phyloP scores from a whole-genome alignment of 2,797 vertebrate genomes.

The Argentina silus region DNA sequence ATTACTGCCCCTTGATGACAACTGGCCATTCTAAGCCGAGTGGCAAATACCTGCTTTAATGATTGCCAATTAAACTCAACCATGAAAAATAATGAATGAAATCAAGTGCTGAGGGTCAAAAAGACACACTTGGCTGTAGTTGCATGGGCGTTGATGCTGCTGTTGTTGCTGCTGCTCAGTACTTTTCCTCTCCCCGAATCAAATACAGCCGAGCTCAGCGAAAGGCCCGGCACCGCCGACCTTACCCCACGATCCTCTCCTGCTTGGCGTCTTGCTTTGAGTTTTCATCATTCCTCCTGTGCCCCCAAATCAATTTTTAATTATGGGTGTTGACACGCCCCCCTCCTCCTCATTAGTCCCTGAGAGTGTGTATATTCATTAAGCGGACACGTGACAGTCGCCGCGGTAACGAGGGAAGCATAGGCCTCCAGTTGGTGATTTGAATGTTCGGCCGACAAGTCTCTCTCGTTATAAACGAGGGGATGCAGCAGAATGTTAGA shows the following conservation, averaged over 20 bases:
- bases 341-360: neutral
- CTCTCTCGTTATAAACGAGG: slow-evolving; percentile 11
- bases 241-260: slow-evolving; percentile 1
- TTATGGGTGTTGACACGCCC: slow-evolving; percentile 33
- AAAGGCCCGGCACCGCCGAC: slow-evolving; percentile 41
- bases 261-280: slow-evolving; percentile 12
- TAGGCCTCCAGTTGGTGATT: slow-evolving; percentile 14
- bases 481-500: slow-evolving; percentile 20
- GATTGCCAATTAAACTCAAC: neutral
- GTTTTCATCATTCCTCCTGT: slow-evolving; percentile 37
- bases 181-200: slow-evolving; percentile 12
- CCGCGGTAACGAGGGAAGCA: slow-evolving; percentile 18
- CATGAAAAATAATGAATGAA: neutral
- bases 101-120: neutral
- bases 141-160: neutral
- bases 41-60: neutral
- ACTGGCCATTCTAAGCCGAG: neutral
- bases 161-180: slow-evolving; percentile 6
- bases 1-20: neutral
- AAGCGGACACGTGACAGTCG: slow-evolving; percentile 27
- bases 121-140: neutral
- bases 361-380: slow-evolving; percentile 29
- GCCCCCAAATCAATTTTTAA: slow-evolving; percentile 52
- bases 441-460: slow-evolving; percentile 42
- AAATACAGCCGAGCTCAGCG: slow-evolving; percentile 27